phyloP scores from a whole-genome alignment of 2,797 vertebrate genomes.

The Sorex maritimensis region DNA sequence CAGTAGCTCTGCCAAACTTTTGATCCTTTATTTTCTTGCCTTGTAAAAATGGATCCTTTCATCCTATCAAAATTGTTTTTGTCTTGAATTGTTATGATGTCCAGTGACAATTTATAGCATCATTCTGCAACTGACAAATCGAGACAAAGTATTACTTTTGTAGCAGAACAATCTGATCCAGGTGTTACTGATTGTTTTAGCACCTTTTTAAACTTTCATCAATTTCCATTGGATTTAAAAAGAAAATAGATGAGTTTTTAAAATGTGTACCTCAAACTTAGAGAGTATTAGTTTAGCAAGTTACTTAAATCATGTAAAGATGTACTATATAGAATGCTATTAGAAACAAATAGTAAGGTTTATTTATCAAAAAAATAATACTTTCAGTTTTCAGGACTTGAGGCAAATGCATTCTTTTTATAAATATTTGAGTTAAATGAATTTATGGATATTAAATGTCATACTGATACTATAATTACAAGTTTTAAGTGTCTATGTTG shows the following conservation, averaged over 20 bases:
- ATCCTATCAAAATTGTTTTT: conserved; percentile 39
- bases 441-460: conserved; percentile 35
- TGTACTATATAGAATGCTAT: not conserved
- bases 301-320: conserved; percentile 17
- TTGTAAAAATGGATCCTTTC: not conserved
- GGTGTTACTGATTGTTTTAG: not conserved
- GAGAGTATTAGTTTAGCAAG: not conserved
- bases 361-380: not conserved
- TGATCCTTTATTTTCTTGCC: conserved; percentile 27
- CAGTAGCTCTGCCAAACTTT: conserved; percentile 1
- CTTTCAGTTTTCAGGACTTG: conserved; percentile 57
- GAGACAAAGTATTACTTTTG: not conserved
- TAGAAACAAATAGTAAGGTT: conserved; percentile 16
- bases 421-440: conserved; percentile 20
- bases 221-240: conserved; percentile 25
- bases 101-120: conserved; percentile 11
- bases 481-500: conserved; percentile 53
- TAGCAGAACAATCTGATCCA: not conserved
- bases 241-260: conserved; percentile 17
- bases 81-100: not conserved
- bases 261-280: not conserved
- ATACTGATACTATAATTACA: not conserved
- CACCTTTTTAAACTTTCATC: not conserved
- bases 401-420: conserved; percentile 8
- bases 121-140: conserved; percentile 31